Evolutionary conservation across 2,797 vertebrate genomes (phyloP), one percentile per base, ranked within the genome.

Genomic region (Tachyglossus aculeatus): DNA sequence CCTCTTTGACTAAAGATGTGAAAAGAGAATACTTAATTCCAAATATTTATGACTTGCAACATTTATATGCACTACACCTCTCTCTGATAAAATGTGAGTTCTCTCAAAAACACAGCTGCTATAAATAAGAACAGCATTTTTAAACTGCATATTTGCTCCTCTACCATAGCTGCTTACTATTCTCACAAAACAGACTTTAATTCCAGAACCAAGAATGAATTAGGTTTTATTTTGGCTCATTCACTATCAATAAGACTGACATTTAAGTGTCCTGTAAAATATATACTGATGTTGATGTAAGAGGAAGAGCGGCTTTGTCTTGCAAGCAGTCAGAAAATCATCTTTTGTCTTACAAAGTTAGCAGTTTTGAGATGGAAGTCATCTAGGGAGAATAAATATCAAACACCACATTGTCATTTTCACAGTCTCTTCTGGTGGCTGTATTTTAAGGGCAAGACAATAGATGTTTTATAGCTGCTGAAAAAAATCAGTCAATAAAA

Each of bases 191-290:
- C 56, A 77, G 43, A 59, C 58, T 83, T 85, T 87, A 87, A 83
- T 87, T 85, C 81, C 67, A 80, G 56, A 76, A 56, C 33, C 51
- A 71, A 81, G 75, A 78, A 69, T 59, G 71, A 85, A 80, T 55
- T 54, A 63, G 67, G 53, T 60, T 72, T 78, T 58, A 74, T 84
- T 69, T 52, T 66, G 71, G 36, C 58, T 65, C n/a, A n/a, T n/a
- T n/a, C n/a, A n/a, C n/a, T n/a, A n/a, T n/a, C 5, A 0, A 14
- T 71, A 87, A 76, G 74, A 85, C 56, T 76, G 82, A 69, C 68
- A 64, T 75, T 77, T 81, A 39, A 63, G 66, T 54, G 36, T 72
- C 51, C 41, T 57, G 55, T 54, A 68, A 60, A 80, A 71, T 68
- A n/a, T 54, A 56, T 76, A 78, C 45, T 85, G 74, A 74, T 78